These are phyloP conservation scores for Rhamnusium bicolor DNA, from an alignment of 2,888 invertebrate species.

Conservation along the genomic window DNA sequence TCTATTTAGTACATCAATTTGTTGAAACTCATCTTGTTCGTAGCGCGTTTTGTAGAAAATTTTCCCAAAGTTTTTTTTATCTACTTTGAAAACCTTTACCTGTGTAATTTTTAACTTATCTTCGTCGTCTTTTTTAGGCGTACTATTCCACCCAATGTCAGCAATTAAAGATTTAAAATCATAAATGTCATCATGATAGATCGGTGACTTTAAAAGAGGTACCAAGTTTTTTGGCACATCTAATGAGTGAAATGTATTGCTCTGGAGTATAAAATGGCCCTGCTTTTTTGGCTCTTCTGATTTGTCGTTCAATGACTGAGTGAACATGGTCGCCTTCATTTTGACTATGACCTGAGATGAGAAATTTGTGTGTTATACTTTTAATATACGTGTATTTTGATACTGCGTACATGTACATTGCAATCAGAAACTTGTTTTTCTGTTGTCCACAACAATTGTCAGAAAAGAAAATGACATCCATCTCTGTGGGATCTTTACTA, in stretches of 20 bases:
- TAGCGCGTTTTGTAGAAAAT: background rate
- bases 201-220: background rate
- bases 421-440: background rate
- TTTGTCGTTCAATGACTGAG: background rate
- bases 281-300: background rate
- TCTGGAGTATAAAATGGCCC: background rate
- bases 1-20: background rate
- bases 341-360: background rate
- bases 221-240: background rate
- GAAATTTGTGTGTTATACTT: slow-evolving; percentile 1
- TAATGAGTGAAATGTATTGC: background rate
- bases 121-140: background rate
- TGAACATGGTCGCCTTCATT: background rate
- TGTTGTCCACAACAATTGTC: background rate
- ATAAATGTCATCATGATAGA: background rate
- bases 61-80: background rate
- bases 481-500: background rate
- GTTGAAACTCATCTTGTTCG: background rate
- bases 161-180: background rate
- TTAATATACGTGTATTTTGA: background rate
- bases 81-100: background rate
- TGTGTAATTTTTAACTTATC: background rate
- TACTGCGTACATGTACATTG: background rate
- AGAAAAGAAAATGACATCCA: background rate
- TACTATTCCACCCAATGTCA: background rate